Base-by-base conservation (phyloP, 1,140 invertebrate genomes). In the Zeugodacus cucurbitae region DNA sequence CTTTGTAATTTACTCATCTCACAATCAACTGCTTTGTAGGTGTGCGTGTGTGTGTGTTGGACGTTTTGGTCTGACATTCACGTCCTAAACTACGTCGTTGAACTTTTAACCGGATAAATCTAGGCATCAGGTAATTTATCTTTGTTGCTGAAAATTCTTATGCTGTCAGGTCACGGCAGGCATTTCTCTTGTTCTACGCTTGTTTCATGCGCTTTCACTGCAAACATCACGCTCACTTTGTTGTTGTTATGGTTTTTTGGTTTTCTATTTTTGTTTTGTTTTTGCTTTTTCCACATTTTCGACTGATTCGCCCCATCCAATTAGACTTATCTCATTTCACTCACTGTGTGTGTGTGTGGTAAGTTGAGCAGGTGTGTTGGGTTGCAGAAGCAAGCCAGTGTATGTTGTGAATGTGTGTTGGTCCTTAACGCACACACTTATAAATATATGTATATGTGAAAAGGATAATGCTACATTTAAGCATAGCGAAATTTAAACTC, bases 31-130 rank as follows among this genome's bases (percentile, higher is more conserved):
- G 4, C 26, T 22, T 37, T 20, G 64, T 41, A 6, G 11, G 11
- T 20, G 1, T 70, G 4, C 3, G 2, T 62, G 58, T 70, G 32
- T 70, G 32, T 34, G 14, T 70, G 32, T 37, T 32, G 22, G 32
- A 17, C 32, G 4, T 0, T 26, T 11, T 82, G 41, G 44, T 48
- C 74, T 82, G 44, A 82, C 44, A 82, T 48, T 82, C 74, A 82
- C 74, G 41, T 82, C 41, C 74, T 82, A 82, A 82, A 82, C 74
- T 37, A 82, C 74, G 44, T 82, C 74, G 74, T 82, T 82, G 74
- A 82, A 82, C 74, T 82, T 48, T 82, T 44, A 48, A 48, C 74
- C 74, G 74, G 74, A 82, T 82, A 82, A 82, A 82, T 82, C 74
- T 48, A 82, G 74, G 37, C 44, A 82, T 26, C 74, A 82, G 37